Conservation (phyloP, 2,797 vertebrate genomes). For the Linurgus olivaceus region DNA sequence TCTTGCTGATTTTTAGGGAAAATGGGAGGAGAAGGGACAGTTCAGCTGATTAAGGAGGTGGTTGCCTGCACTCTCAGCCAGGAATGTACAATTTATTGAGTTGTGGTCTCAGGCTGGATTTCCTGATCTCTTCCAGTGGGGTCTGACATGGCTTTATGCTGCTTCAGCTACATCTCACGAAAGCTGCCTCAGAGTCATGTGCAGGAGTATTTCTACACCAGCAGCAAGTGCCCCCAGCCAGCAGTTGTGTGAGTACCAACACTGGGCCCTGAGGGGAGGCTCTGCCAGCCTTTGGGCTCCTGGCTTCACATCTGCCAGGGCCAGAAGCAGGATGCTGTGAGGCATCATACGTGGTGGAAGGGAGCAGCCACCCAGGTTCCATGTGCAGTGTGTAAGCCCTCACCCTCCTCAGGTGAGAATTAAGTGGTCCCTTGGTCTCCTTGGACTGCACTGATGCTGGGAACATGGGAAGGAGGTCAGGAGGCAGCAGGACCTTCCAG, state of each 20-base stretch:
- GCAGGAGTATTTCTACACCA: conserved; percentile 76
- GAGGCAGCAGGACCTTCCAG: background rate
- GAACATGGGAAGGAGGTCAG: background rate
- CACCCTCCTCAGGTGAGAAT: background rate
- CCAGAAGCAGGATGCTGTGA: background rate
- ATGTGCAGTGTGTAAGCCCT: background rate
- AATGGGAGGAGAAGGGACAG: background rate
- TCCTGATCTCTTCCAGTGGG: conserved; percentile 51
- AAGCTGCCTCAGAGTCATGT: conserved; percentile 62
- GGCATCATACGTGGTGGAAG: background rate
- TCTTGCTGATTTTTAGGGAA: background rate
- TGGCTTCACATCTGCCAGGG: rapidly evolving
- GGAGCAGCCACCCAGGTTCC: background rate
- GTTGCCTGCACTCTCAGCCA: background rate
- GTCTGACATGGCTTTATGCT: conserved; percentile 69
- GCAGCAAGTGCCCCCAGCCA: conserved; percentile 67
- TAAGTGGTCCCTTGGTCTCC: background rate
- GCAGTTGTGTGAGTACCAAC: conserved; percentile 70
- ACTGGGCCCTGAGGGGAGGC: background rate
- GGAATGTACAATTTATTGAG: background rate
- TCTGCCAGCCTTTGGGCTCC: background rate
- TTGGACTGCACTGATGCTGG: background rate
- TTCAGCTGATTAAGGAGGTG: background rate
- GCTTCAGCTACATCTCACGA: conserved; percentile 60
- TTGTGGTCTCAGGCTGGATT: background rate